phyloP scores from a whole-genome alignment of 1,140 invertebrate species.

The Drosophila leontia region DNA sequence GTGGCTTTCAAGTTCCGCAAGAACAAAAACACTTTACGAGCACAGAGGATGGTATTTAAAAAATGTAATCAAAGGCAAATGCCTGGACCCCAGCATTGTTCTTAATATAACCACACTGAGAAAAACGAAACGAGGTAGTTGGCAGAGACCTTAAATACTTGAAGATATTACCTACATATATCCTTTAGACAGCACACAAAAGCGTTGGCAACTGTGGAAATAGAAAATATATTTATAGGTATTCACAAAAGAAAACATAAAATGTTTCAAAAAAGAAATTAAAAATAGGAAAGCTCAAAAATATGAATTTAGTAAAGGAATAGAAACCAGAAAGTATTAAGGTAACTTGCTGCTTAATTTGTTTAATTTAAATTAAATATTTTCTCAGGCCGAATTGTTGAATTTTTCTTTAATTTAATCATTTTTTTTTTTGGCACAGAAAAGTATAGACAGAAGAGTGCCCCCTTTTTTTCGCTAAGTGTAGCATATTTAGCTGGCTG shows the following conservation, averaged over 20 bases:
- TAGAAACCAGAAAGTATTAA: fast-evolving
- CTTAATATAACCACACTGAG: not conserved
- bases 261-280: not conserved
- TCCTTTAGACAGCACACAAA: not conserved
- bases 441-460: not conserved
- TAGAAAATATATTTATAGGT: constrained; percentile 1
- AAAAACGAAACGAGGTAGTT: not conserved
- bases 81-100: not conserved
- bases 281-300: not conserved
- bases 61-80: constrained; percentile 19
- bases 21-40: not conserved
- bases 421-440: too few species aligned
- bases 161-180: not conserved
- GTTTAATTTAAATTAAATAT: not conserved
- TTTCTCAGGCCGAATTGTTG: not conserved
- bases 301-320: not conserved
- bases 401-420: not conserved
- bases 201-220: not conserved
- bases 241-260: not conserved
- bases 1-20: not conserved
- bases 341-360: not conserved
- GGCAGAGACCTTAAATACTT: too few species aligned
- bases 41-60: constrained; percentile 15
- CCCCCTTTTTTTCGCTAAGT: constrained; percentile 3
- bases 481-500: constrained; percentile 17